Percentiles rank a stretch among this genome's conserved stretches.
Evolutionary conservation across 1,140 invertebrate genomes (phyloP).

Genomic region (Cyrtorhinus lividipennis): DNA sequence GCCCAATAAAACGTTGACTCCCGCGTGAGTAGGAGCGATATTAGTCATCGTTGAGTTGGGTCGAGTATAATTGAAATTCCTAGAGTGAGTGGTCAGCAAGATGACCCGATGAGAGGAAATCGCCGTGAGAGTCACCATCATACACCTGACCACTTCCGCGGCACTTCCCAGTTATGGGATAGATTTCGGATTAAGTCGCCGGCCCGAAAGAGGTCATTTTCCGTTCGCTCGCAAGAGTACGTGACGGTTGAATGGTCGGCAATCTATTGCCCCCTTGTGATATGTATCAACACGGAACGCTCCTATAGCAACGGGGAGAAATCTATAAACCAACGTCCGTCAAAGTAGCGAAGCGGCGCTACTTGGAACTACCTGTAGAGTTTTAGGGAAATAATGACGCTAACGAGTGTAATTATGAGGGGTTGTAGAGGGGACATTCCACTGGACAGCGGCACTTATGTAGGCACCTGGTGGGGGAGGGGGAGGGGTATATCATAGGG

Average conservation of each 20-base stretch:
- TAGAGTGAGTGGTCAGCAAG: neutral
- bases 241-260: neutral
- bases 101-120: slow-evolving; percentile 8
- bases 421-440: too few relatives aligned
- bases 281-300: neutral
- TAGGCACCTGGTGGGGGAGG: too few relatives aligned
- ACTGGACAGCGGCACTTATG: too few relatives aligned
- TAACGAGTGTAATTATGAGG: too few relatives aligned
- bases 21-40: slow-evolving; percentile 15
- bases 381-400: too few relatives aligned
- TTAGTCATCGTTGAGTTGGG: slow-evolving; percentile 15
- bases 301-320: neutral
- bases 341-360: neutral
- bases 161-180: too few relatives aligned
- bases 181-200: too few relatives aligned
- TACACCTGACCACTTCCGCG: too few relatives aligned
- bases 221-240: too few relatives aligned
- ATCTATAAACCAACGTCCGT: neutral
- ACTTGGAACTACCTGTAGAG: neutral
- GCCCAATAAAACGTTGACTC: slow-evolving; percentile 17
- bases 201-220: too few relatives aligned
- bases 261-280: neutral
- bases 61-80: neutral
- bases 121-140: slow-evolving; percentile 11
- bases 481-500: too few relatives aligned